Conservation (phyloP, 2,797 vertebrate species). For the Okamejei kenojei region DNA sequence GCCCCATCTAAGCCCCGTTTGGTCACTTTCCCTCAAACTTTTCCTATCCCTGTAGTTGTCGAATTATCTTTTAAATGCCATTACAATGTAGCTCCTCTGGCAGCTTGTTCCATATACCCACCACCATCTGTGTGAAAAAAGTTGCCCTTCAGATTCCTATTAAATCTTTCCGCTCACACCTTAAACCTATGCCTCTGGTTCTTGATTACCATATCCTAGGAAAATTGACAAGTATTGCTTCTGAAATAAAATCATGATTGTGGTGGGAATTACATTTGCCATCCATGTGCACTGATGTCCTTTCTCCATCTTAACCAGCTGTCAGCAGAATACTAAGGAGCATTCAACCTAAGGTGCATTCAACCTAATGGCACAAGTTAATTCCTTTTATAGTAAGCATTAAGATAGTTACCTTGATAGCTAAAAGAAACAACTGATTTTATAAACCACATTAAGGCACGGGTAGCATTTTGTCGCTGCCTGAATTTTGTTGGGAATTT, state of each 20-base stretch:
- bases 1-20: too few relatives aligned
- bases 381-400: not conserved
- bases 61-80: too few relatives aligned
- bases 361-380: not conserved
- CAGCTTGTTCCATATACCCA: too few relatives aligned
- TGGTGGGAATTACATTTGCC: not conserved
- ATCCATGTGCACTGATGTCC: not conserved
- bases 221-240: too few relatives aligned
- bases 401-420: not conserved
- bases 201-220: too few relatives aligned
- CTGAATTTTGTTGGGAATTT: not conserved
- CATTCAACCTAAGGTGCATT: not conserved
- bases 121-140: too few relatives aligned
- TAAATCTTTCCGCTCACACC: too few relatives aligned
- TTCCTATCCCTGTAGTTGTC: too few relatives aligned
- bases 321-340: not conserved
- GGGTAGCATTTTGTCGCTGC: not conserved
- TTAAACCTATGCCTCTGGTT: too few relatives aligned
- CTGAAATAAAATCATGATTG: not conserved
- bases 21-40: too few relatives aligned
- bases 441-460: not conserved
- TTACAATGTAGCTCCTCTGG: too few relatives aligned
- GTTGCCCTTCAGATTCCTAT: too few relatives aligned
- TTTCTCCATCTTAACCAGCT: not conserved
- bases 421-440: not conserved